Evolutionary conservation across 2,113 vertebrate genomes (phyloP).

Genomic region (Butorides virescens): DNA sequence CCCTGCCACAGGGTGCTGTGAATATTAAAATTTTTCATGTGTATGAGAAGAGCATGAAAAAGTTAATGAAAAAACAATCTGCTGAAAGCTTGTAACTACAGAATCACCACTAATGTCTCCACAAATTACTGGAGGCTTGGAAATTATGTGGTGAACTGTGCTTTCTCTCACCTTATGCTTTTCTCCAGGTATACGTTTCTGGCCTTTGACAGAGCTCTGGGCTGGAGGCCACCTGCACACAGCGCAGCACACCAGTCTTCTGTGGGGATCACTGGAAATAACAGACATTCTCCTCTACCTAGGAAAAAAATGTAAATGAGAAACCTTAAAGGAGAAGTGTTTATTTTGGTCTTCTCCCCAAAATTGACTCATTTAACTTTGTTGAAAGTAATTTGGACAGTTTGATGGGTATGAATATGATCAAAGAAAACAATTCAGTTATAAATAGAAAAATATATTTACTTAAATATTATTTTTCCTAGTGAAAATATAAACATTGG

Average conservation of each 20-base stretch:
- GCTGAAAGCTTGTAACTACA: not conserved
- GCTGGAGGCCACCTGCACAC: not conserved
- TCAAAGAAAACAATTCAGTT: not conserved
- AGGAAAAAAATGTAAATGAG: not conserved
- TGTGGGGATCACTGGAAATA: not conserved
- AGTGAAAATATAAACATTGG: not conserved
- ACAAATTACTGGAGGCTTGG: not conserved
- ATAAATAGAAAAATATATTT: not conserved
- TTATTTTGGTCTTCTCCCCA: not conserved
- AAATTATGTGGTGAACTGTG: not conserved
- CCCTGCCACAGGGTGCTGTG: not conserved
- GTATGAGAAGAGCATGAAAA: not conserved
- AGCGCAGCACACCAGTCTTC: fast-evolving
- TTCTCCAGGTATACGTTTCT: not conserved
- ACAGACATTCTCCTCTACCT: fast-evolving
- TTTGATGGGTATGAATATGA: not conserved
- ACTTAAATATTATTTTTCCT: not conserved
- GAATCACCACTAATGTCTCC: not conserved
- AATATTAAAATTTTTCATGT: not conserved
- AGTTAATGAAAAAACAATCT: not conserved
- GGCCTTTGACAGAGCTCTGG: not conserved
- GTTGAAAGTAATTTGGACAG: not conserved
- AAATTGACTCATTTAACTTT: not conserved
- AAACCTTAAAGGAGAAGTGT: not conserved
- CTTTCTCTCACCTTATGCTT: not conserved